A percentile compares a stretch with the other conserved stretches of the same genome.
phyloP scores from a whole-genome alignment of 2,888 invertebrate genomes.

The Leptodirus hochenwartii region DNA sequence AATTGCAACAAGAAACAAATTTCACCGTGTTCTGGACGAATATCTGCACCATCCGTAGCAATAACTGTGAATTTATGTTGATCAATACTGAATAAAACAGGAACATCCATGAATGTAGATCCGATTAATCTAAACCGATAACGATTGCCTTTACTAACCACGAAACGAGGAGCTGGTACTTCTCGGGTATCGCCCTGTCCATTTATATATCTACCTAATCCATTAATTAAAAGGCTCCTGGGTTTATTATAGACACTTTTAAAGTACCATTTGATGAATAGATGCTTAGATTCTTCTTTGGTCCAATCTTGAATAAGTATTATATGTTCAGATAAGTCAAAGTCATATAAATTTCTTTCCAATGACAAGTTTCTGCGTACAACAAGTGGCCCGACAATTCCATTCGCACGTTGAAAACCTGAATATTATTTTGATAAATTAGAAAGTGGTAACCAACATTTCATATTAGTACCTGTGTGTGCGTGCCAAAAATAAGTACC shows the following conservation, averaged over 20 bases:
- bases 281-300: too few species aligned
- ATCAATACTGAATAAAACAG: slow-evolving; percentile 11
- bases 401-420: not conserved
- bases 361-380: not conserved
- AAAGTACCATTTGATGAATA: too few species aligned
- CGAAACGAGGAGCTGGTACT: too few species aligned
- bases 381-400: not conserved
- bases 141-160: slow-evolving; percentile 6
- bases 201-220: not conserved
- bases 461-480: not conserved
- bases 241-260: too few species aligned
- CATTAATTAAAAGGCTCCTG: too few species aligned
- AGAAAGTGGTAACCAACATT: not conserved
- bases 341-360: too few species aligned
- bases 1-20: not conserved
- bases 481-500: slow-evolving; percentile 1
- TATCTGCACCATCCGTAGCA: slow-evolving; percentile 11
- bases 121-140: slow-evolving; percentile 11
- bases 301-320: not conserved
- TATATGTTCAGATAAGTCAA: not conserved
- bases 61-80: slow-evolving; percentile 10
- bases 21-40: slow-evolving; percentile 9
- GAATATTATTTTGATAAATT: too few species aligned
- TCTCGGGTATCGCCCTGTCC: too few species aligned
- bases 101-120: slow-evolving; percentile 11